Conservation (phyloP, 2,113 vertebrate genomes). For the Odontophorus gujanensis region DNA sequence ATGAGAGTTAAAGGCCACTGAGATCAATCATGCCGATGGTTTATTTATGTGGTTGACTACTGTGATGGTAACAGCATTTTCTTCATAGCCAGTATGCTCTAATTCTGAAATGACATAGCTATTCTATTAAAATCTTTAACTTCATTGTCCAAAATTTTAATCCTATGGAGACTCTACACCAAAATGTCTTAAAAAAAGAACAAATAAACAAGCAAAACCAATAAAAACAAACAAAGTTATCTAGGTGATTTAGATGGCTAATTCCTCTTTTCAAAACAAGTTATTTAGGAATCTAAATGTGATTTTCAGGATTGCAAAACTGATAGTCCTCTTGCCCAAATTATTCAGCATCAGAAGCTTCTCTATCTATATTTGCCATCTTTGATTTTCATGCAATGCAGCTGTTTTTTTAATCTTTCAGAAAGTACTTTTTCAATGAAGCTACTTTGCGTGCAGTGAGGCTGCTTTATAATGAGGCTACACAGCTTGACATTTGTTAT, state of each 20-base stretch:
- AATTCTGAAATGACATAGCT: background rate
- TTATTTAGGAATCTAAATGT: background rate
- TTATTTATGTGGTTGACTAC: constrained; percentile 12
- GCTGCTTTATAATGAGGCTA: background rate
- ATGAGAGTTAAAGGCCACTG: constrained; percentile 19
- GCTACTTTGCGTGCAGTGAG: background rate
- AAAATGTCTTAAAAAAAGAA: background rate
- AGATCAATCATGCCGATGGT: constrained; percentile 9
- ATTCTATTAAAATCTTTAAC: background rate
- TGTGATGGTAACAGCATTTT: background rate
- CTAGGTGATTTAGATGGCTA: background rate
- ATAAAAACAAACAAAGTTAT: too few relatives aligned
- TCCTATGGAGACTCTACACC: background rate
- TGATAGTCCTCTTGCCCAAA: background rate
- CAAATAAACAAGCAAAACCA: too few relatives aligned
- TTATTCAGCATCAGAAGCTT: background rate
- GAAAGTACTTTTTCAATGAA: background rate
- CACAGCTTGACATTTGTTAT: background rate
- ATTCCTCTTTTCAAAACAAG: background rate
- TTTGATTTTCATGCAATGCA: background rate
- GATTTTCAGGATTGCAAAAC: background rate
- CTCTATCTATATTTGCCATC: background rate
- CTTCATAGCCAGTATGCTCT: background rate
- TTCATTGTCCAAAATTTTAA: background rate
- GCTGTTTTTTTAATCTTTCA: background rate